These are phyloP conservation scores for Diarsia dahlii DNA, from an alignment of 2,888 invertebrate genomes.

Conservation along the genomic window DNA sequence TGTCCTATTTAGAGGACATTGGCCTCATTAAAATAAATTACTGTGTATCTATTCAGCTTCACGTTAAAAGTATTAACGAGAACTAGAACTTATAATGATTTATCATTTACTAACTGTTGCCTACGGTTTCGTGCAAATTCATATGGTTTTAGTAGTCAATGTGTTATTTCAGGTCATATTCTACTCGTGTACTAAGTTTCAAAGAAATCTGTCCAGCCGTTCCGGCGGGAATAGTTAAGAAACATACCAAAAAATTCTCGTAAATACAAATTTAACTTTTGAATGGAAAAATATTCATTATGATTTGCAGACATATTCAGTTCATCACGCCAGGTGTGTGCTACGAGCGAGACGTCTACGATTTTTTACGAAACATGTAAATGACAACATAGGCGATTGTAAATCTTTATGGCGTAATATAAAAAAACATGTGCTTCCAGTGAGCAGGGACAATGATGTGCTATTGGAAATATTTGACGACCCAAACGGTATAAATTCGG, in stretches of 20 bases:
- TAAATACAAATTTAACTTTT: not conserved
- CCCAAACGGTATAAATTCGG: too few relatives aligned
- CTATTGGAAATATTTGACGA: too few relatives aligned
- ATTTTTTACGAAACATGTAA: too few relatives aligned
- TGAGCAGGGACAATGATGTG: too few relatives aligned
- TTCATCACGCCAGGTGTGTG: slow-evolving; percentile 1
- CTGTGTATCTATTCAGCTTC: not conserved
- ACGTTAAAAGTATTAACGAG: not conserved
- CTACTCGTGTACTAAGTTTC: not conserved
- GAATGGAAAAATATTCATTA: not conserved
- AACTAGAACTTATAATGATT: not conserved
- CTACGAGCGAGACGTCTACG: slow-evolving; percentile 45
- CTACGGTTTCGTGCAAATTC: not conserved
- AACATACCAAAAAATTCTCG: not conserved
- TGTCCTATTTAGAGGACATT: not conserved
- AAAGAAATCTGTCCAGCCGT: not conserved
- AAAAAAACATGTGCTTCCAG: too few relatives aligned
- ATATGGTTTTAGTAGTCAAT: not conserved
- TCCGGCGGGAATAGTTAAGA: not conserved
- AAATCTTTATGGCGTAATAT: too few relatives aligned
- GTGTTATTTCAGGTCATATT: not conserved
- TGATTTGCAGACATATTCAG: not conserved
- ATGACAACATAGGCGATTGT: too few relatives aligned
- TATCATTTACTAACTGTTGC: not conserved
- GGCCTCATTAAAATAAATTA: slow-evolving; percentile 33